These are phyloP conservation scores for Candoia aspera DNA, from an alignment of 2,113 vertebrate genomes.

Conservation along the genomic window DNA sequence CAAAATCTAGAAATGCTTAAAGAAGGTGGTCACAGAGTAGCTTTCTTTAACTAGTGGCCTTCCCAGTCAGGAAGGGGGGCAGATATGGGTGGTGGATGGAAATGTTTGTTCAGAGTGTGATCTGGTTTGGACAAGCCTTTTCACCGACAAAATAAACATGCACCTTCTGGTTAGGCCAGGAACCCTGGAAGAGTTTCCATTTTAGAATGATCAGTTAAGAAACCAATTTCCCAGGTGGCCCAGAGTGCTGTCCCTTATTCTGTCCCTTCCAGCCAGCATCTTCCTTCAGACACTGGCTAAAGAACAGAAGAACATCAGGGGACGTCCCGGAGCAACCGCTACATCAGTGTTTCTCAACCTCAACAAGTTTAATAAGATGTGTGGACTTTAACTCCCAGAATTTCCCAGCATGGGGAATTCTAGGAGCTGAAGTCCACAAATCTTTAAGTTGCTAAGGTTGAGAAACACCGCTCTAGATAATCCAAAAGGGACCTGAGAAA, in stretches of 20 bases:
- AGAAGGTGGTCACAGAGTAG: background rate
- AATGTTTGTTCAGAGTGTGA: background rate
- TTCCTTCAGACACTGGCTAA: background rate
- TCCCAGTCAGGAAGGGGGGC: background rate
- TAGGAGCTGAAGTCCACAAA: background rate
- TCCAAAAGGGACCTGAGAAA: no score
- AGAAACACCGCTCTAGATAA: no score
- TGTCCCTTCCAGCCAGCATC: background rate
- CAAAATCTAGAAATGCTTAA: background rate
- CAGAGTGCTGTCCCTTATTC: background rate
- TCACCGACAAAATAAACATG: background rate
- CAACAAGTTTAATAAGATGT: background rate
- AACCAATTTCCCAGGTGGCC: background rate
- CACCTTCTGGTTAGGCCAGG: background rate
- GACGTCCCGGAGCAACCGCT: background rate
- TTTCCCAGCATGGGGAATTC: no score
- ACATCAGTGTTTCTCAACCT: background rate
- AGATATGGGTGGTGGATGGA: background rate
- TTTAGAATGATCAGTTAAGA: background rate
- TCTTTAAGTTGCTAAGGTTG: background rate
- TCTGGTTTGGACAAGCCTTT: background rate
- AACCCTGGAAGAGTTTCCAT: background rate
- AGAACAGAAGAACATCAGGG: background rate
- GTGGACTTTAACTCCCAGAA: background rate
- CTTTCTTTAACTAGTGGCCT: background rate